These are phyloP conservation scores for Rattus norvegicus DNA, from an alignment of 2,113 vertebrate genomes.

Conservation along the genomic window GRCr8 NC_086027.1:96563001-96563500, in stretches of 20 bases:
- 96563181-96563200: background rate
- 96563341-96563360: background rate
- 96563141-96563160: background rate
- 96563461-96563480: rapidly evolving
- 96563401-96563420: rapidly evolving
- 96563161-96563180: background rate
- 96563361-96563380: background rate
- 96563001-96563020: background rate
- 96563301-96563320: background rate
- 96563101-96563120: background rate
- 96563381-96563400: background rate
- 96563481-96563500: rapidly evolving
- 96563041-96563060: background rate
- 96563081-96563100: background rate
- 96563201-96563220: background rate
- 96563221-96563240: background rate
- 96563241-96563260: too few relatives aligned
- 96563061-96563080: background rate
- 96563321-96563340: background rate
- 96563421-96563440: too few relatives aligned
- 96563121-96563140: background rate
- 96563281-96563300: background rate
- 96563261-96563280: background rate
- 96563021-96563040: background rate
- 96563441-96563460: background rate